phyloP scores from a whole-genome alignment of 1,140 invertebrate species.

The Polypedilum pembai region DNA sequence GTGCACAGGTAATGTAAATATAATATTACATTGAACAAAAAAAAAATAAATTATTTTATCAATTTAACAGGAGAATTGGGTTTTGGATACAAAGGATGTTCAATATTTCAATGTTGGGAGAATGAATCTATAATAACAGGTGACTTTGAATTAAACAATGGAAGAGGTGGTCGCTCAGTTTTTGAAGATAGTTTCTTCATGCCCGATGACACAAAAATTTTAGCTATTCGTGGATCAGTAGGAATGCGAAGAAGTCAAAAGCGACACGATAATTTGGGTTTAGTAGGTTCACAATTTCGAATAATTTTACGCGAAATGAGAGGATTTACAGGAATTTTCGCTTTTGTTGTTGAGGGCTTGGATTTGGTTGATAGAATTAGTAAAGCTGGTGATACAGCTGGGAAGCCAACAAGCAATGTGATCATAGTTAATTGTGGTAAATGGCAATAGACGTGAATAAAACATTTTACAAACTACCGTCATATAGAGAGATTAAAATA shows the following conservation, averaged over 20 bases:
- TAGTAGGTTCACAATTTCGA: constrained; percentile 77
- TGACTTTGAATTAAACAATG: constrained; percentile 74
- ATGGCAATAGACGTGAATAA: constrained; percentile 46
- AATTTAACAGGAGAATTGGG: constrained; percentile 52
- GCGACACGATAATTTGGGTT: constrained; percentile 66
- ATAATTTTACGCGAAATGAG: constrained; percentile 73
- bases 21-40: not conserved
- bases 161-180: constrained; percentile 67
- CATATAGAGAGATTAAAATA: too few species aligned
- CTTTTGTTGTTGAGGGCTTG: constrained; percentile 69
- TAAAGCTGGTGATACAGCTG: constrained; percentile 64
- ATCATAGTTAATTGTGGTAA: constrained; percentile 69
- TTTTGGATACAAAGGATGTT: constrained; percentile 68
- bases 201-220: constrained; percentile 71
- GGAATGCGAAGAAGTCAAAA: constrained; percentile 77
- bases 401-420: constrained; percentile 67
- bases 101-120: constrained; percentile 75
- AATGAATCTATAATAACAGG: constrained; percentile 72
- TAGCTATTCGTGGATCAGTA: constrained; percentile 66
- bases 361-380: constrained; percentile 74
- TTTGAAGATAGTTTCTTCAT: constrained; percentile 71
- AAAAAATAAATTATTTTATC: not conserved
- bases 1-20: constrained; percentile 52
- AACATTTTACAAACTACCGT: too few species aligned
- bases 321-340: constrained; percentile 76